Percentiles rank a stretch among this genome's conserved stretches.
Evolutionary conservation across 2,888 invertebrate species (phyloP).

Genomic region (Xanthorhoe spadicearia): DNA sequence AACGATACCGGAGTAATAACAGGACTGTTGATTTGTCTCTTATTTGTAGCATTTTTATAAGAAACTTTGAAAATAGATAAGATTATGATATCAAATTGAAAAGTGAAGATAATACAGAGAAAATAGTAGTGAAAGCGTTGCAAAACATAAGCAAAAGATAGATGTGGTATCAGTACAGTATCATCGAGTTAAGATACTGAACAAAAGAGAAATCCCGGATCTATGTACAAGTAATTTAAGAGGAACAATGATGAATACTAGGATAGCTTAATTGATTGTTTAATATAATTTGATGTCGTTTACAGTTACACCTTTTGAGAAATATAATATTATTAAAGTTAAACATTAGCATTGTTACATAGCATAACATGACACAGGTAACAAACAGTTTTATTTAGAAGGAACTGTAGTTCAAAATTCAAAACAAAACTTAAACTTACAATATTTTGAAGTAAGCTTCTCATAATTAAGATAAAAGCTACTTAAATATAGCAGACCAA

Average conservation of each 20-base stretch:
- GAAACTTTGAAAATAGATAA: slow-evolving; percentile 8
- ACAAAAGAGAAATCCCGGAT: background rate
- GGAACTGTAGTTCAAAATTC: too few relatives aligned
- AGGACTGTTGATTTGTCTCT: slow-evolving; percentile 49
- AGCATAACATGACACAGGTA: too few relatives aligned
- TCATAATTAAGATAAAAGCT: too few relatives aligned
- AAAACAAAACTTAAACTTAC: too few relatives aligned
- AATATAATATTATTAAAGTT: too few relatives aligned
- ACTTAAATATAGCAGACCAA: background rate
- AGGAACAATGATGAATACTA: too few relatives aligned
- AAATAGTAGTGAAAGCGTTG: background rate
- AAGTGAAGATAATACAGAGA: slow-evolving; percentile 1
- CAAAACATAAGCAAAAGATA: background rate
- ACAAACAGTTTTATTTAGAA: too few relatives aligned
- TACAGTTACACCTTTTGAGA: too few relatives aligned
- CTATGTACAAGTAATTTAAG: background rate
- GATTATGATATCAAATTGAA: background rate
- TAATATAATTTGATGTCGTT: background rate
- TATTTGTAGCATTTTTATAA: slow-evolving; percentile 53
- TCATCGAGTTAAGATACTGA: background rate
- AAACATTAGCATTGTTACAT: too few relatives aligned
- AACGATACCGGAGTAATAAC: slow-evolving; percentile 63
- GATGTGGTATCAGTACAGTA: background rate
- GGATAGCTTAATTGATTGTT: background rate
- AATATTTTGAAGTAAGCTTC: too few relatives aligned